Conservation (phyloP, 2,113 vertebrate genomes). For the Rhineura floridana region DNA sequence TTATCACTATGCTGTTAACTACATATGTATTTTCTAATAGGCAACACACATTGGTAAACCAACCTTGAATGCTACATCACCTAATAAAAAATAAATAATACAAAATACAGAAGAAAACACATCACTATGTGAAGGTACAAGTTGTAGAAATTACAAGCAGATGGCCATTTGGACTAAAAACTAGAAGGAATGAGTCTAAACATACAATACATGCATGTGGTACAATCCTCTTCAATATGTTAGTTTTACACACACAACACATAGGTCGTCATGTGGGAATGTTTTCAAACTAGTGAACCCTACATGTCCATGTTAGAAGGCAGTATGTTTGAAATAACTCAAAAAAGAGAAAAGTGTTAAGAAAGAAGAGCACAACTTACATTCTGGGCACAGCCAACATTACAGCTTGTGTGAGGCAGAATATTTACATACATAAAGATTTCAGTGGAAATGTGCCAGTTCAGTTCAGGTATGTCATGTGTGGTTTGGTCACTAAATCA, state of each 20-base stretch:
- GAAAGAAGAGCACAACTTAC: not conserved
- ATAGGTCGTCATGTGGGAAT: not conserved
- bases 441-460: not conserved
- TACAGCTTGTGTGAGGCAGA: not conserved
- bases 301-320: not conserved
- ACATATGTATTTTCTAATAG: not conserved
- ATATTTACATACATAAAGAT: not conserved
- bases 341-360: not conserved
- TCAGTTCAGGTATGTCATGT: not conserved
- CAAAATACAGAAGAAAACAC: not conserved
- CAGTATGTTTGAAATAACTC: not conserved
- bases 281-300: not conserved
- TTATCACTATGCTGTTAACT: not conserved
- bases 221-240: not conserved
- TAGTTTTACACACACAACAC: not conserved
- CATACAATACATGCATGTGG: no score
- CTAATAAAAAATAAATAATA: not conserved
- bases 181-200: not conserved
- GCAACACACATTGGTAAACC: not conserved
- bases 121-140: not conserved
- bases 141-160: not conserved
- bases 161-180: no score
- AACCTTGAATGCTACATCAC: not conserved
- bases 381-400: not conserved
- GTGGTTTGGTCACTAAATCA: not conserved